A percentile compares a stretch with the other conserved stretches of the same genome.
Evolutionary conservation across 2,797 vertebrate genomes (phyloP).

Genomic region (Hemibagrus guttatus): DNA sequence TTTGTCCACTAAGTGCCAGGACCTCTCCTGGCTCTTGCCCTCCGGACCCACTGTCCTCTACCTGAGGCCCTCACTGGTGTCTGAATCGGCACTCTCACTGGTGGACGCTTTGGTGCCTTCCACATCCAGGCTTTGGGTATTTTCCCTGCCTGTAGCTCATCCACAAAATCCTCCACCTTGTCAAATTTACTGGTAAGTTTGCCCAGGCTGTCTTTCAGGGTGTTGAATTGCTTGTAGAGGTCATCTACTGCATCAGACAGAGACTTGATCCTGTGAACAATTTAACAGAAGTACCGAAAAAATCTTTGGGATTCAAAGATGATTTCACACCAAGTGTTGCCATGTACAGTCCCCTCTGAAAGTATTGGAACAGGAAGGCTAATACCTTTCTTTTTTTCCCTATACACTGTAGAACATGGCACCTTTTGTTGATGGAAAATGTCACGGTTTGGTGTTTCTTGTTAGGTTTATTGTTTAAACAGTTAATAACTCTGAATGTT

Average conservation of each 20-base stretch:
- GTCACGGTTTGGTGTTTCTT: no score
- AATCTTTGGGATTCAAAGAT: background rate
- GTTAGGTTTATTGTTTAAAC: no score
- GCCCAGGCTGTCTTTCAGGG: slow-evolving; percentile 80
- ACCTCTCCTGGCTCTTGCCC: slow-evolving; percentile 47
- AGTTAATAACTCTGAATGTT: no score
- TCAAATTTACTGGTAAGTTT: slow-evolving; percentile 78
- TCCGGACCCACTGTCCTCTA: slow-evolving; percentile 46
- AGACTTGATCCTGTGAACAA: slow-evolving; percentile 75
- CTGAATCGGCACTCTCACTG: slow-evolving; percentile 40
- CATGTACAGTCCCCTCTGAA: background rate
- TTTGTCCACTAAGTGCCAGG: slow-evolving; percentile 38
- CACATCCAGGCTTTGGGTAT: slow-evolving; percentile 25
- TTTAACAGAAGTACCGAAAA: slow-evolving; percentile 1
- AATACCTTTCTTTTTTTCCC: no score
- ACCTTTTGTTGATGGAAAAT: no score
- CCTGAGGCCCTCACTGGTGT: slow-evolving; percentile 53
- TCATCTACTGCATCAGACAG: slow-evolving; percentile 82
- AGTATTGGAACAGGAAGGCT: no score
- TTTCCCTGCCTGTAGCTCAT: slow-evolving; percentile 71
- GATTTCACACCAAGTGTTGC: background rate
- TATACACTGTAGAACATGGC: no score
- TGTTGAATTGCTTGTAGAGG: slow-evolving; percentile 82
- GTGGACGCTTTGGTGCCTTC: slow-evolving; percentile 37
- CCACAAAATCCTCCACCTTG: slow-evolving; percentile 77